Conservation (phyloP, 1,140 invertebrate genomes). For the Triops cancriformis region DNA sequence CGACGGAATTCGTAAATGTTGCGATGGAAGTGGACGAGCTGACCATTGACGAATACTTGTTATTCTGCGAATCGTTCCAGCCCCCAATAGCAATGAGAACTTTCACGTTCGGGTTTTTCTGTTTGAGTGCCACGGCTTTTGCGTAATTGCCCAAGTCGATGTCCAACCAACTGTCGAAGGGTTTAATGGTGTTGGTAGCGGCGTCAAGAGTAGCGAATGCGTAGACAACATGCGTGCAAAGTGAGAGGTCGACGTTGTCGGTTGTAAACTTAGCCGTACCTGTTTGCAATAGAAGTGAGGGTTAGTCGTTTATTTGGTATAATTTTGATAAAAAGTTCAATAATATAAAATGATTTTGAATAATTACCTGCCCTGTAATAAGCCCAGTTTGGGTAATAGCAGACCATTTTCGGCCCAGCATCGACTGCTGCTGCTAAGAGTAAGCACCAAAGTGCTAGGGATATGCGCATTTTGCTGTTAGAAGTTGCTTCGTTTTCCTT, state of each 20-base stretch:
- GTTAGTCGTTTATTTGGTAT: not conserved
- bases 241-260: slow-evolving; percentile 55
- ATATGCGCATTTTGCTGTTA: not conserved
- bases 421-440: not conserved
- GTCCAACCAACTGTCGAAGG: slow-evolving; percentile 48
- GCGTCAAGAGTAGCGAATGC: slow-evolving; percentile 62
- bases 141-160: slow-evolving; percentile 48
- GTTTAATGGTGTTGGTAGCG: slow-evolving; percentile 48
- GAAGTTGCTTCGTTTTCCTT: not conserved
- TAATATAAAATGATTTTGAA: too few relatives aligned
- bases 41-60: slow-evolving; percentile 44
- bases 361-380: slow-evolving; percentile 29
- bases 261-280: slow-evolving; percentile 28
- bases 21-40: slow-evolving; percentile 34
- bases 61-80: slow-evolving; percentile 41
- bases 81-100: slow-evolving; percentile 46
- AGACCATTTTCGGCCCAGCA: slow-evolving; percentile 27
- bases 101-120: slow-evolving; percentile 46
- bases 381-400: slow-evolving; percentile 34
- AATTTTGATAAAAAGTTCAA: too few relatives aligned
- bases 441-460: slow-evolving; percentile 16
- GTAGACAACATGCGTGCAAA: slow-evolving; percentile 74
- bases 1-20: slow-evolving; percentile 50
- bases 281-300: slow-evolving; percentile 25
- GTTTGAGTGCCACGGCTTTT: slow-evolving; percentile 44